Base-by-base conservation (phyloP, 1,140 invertebrate genomes). In the Drepana arcuata region DNA sequence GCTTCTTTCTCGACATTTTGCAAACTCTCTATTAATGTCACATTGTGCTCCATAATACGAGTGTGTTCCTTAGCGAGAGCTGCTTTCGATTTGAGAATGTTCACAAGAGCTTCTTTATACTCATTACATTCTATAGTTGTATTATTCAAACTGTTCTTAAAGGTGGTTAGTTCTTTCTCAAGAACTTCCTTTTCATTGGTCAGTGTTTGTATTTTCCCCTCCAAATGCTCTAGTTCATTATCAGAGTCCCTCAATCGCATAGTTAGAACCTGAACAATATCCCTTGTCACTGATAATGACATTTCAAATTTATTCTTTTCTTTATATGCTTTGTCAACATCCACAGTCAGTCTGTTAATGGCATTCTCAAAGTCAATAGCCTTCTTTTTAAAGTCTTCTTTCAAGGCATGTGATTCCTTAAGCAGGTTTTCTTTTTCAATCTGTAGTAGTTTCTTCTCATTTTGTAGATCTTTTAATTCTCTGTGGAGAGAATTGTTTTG, bases 31-130 rank as follows among this genome's bases (percentile, higher is more conserved):
- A 83, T 77, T 5, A 83, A 40, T 14, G 73, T 59, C 0, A 79
- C 79, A 60, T 83, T 83, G 24, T 83, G 79, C 35, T 80, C 74
- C 75, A 83, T 83, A 16, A 83, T 82, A n/a, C 75, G 45, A 16
- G 57, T 80, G 16, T 82, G 78, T 44, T 80, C 78, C 39, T 77
- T 78, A 10, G 73, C 72, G 6, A 82, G 49, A 15, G 68, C 73
- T 9, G 75, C 75, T 63, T 82, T 80, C 0, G 78, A 82, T 48
- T 82, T 80, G 3, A 80, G 27, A 14, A 82, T 82, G 41, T 77
- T 77, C 0, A 79, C 68, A 10, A 82, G 44, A 28, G 78, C 75
- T 34, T 82, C 75, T 34, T 80, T 80, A 34, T 80, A 82, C 34
- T 82, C 78, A 51, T 71, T 73, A 41, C 73, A 77, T 60, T 82